These are phyloP conservation scores for Shinisaurus crocodilurus DNA, from an alignment of 2,113 vertebrate species.

Conservation along the genomic window DNA sequence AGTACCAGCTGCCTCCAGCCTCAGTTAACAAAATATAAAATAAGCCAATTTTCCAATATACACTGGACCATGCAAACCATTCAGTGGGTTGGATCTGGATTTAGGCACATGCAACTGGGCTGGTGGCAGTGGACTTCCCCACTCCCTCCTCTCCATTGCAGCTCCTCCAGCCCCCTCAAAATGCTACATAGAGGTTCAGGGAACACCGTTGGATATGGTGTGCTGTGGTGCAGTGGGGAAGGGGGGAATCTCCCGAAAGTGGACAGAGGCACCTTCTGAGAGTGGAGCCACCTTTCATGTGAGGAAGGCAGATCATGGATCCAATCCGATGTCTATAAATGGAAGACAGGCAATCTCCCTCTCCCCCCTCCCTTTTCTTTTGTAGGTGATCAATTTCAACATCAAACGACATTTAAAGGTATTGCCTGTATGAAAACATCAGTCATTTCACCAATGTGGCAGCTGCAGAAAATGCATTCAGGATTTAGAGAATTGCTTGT, in stretches of 20 bases:
- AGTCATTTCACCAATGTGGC: not conserved
- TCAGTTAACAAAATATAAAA: not conserved
- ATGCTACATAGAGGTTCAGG: too few species aligned
- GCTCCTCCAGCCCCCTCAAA: too few species aligned
- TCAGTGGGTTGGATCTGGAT: not conserved
- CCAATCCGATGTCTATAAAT: fast-evolving
- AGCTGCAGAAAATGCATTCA: not conserved
- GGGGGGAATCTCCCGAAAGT: too few species aligned
- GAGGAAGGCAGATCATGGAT: too few species aligned
- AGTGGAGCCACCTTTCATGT: too few species aligned
- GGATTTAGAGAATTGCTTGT: constrained; percentile 25
- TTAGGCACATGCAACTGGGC: too few species aligned
- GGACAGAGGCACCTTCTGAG: too few species aligned
- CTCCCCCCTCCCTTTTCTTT: not conserved
- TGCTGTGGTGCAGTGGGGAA: too few species aligned
- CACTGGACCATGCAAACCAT: not conserved
- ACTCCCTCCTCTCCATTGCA: too few species aligned
- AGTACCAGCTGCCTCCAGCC: not conserved
- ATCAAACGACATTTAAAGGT: not conserved
- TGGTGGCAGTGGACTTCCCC: too few species aligned
- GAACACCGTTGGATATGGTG: too few species aligned
- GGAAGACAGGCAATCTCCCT: not conserved
- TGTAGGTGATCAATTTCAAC: constrained; percentile 1
- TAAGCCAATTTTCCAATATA: not conserved
- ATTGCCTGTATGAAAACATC: not conserved